Conservation (phyloP, 1,140 invertebrate genomes). For the Formica selysi region DNA sequence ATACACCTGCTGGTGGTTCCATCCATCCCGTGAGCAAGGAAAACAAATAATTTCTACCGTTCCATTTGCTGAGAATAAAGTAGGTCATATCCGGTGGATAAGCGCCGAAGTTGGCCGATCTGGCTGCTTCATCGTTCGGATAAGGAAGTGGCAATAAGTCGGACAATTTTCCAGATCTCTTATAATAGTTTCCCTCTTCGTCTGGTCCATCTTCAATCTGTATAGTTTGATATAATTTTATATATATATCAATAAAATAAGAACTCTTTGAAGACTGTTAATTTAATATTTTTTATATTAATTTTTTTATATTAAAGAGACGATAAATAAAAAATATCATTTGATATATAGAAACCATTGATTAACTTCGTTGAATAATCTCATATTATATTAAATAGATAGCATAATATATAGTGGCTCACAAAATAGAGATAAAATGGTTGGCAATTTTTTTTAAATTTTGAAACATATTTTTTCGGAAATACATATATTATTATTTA, state of each 20-base stretch:
- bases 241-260: neutral
- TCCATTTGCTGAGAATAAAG: slow-evolving; percentile 93
- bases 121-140: slow-evolving; percentile 95
- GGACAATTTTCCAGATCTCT: slow-evolving; percentile 95
- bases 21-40: slow-evolving; percentile 96
- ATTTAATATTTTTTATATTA: neutral
- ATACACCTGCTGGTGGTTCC: slow-evolving; percentile 96
- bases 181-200: slow-evolving; percentile 95
- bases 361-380: slow-evolving; percentile 8
- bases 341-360: neutral
- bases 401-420: neutral
- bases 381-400: neutral
- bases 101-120: slow-evolving; percentile 96
- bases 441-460: neutral
- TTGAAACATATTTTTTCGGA: neutral
- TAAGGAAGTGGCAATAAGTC: slow-evolving; percentile 96
- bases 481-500: neutral
- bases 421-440: neutral
- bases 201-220: slow-evolving; percentile 97
- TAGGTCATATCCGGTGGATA: slow-evolving; percentile 97
- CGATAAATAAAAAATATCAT: neutral
- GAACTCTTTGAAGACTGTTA: neutral
- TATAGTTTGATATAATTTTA: neutral
- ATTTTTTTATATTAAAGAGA: neutral
- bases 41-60: slow-evolving; percentile 96